Evolutionary conservation across 2,888 invertebrate species (phyloP).

Genomic region (Nipponacmea schrenckii): DNA sequence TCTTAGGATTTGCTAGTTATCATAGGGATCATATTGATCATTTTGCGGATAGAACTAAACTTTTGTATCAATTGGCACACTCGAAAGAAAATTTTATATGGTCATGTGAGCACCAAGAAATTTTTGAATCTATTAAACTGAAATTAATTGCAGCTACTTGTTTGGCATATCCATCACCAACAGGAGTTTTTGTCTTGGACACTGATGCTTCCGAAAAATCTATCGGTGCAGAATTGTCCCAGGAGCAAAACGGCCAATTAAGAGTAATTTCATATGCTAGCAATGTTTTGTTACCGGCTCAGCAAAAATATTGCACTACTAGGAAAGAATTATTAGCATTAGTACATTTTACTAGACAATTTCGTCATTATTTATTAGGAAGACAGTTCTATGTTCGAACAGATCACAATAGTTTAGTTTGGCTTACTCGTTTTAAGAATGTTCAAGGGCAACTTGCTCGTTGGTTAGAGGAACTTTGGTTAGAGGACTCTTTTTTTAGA

Average conservation of each 20-base stretch:
- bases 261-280: slow-evolving; percentile 34
- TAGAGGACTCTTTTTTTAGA: too few relatives aligned
- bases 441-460: slow-evolving; percentile 32
- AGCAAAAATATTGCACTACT: slow-evolving; percentile 33
- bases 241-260: slow-evolving; percentile 33
- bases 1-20: slow-evolving; percentile 35
- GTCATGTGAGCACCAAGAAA: slow-evolving; percentile 3
- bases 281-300: slow-evolving; percentile 25
- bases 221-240: slow-evolving; percentile 32
- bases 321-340: slow-evolving; percentile 28
- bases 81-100: slow-evolving; percentile 21
- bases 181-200: slow-evolving; percentile 31
- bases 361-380: slow-evolving; percentile 33
- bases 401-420: slow-evolving; percentile 31
- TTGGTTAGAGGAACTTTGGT: slow-evolving; percentile 40
- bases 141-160: slow-evolving; percentile 22
- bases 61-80: slow-evolving; percentile 25
- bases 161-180: slow-evolving; percentile 26
- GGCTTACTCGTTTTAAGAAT: slow-evolving; percentile 32
- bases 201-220: slow-evolving; percentile 37
- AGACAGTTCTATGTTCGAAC: slow-evolving; percentile 27
- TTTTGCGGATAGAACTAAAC: slow-evolving; percentile 21
- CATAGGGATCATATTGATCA: slow-evolving; percentile 30
- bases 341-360: slow-evolving; percentile 32
- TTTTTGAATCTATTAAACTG: slow-evolving; percentile 17